A percentile compares a stretch with the other conserved stretches of the same genome.
Conservation (phyloP, 30 jellyfish, hydroid and myxozoan species). For the Phacellophora camtschatica region DNA sequence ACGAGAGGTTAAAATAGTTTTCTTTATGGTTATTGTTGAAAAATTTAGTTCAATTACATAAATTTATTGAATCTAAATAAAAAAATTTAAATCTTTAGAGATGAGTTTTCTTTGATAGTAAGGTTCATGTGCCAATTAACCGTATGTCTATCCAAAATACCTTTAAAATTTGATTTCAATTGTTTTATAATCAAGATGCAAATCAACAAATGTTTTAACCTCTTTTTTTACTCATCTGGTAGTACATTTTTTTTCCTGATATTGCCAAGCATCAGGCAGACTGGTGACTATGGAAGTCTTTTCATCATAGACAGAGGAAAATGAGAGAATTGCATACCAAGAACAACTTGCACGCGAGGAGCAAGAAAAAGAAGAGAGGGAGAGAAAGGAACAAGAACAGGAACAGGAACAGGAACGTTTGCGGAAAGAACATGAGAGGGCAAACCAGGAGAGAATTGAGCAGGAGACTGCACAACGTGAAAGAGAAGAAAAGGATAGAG, state of each 20-base stretch:
- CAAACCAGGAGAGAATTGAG: conserved; percentile 9
- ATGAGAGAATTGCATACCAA: conserved; percentile 19
- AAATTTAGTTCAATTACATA: neutral
- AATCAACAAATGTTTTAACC: too few species aligned
- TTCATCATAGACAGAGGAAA: conserved; percentile 26
- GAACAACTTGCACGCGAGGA: neutral
- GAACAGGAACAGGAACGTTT: too few species aligned
- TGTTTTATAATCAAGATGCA: too few species aligned
- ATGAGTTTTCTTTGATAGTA: too few species aligned
- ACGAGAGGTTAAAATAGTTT: conserved; percentile 61
- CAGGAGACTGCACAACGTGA: conserved; percentile 11
- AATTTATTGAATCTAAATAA: neutral
- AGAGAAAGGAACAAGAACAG: conserved; percentile 15
- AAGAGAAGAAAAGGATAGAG: conserved; percentile 22
- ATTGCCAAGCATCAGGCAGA: neutral
- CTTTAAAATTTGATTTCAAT: too few species aligned
- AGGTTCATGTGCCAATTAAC: too few species aligned
- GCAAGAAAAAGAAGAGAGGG: neutral
- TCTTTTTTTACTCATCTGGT: too few species aligned
- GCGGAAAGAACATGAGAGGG: conserved; percentile 22
- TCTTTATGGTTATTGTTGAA: neutral
- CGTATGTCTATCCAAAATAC: too few species aligned
- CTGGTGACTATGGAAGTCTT: too few species aligned
- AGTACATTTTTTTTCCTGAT: neutral
- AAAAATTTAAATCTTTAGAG: neutral